Percentiles rank a stretch among this genome's conserved stretches.
These are phyloP conservation scores for Sebastiscus albofasciatus DNA, from an alignment of 2,797 vertebrate species.

Conservation along the genomic window DNA sequence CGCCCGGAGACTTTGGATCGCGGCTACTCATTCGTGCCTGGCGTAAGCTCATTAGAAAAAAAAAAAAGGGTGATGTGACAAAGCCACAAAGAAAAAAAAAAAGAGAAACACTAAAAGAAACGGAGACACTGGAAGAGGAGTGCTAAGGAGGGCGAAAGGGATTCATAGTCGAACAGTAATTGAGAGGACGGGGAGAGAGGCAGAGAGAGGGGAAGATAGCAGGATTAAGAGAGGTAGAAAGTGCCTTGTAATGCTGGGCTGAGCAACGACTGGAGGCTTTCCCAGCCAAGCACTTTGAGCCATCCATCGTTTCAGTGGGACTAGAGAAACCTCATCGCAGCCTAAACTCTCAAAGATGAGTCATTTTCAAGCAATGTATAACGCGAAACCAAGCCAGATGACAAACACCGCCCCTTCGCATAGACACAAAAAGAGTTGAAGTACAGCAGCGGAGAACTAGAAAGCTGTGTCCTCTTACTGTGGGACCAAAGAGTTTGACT, in stretches of 20 bases:
- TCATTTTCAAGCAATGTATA: conserved; percentile 19
- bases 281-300: conserved; percentile 60
- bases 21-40: conserved; percentile 28
- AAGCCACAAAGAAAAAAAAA: conserved; percentile 36
- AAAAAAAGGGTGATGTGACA: conserved; percentile 22
- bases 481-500: conserved; percentile 2
- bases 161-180: conserved; percentile 60
- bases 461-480: neutral
- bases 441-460: neutral
- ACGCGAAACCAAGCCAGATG: conserved; percentile 23
- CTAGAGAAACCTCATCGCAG: conserved; percentile 30
- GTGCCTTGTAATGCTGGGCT: conserved; percentile 53
- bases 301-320: conserved; percentile 49
- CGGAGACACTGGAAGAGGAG: conserved; percentile 7
- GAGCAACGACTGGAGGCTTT: conserved; percentile 59
- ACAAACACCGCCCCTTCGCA: conserved; percentile 25
- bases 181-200: conserved; percentile 61
- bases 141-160: conserved; percentile 29
- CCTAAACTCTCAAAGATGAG: conserved; percentile 41
- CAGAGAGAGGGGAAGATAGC: conserved; percentile 51
- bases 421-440: neutral
- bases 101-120: conserved; percentile 42
- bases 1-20: conserved; percentile 13
- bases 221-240: conserved; percentile 62
- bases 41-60: conserved; percentile 41